Percentiles rank a stretch among this genome's conserved stretches.
phyloP scores from a whole-genome alignment of 2,888 invertebrate species.

The Drosophila silvestris region DNA sequence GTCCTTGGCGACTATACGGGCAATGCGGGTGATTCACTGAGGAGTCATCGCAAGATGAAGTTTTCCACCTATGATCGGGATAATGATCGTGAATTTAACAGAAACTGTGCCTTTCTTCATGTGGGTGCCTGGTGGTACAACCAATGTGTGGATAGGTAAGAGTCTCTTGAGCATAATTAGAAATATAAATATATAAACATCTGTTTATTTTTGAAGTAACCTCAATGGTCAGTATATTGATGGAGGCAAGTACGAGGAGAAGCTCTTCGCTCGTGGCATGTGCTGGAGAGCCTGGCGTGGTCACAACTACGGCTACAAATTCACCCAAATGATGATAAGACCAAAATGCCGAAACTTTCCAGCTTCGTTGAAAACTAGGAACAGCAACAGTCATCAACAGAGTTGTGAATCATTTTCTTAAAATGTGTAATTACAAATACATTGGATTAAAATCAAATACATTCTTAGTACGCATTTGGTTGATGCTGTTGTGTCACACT shows the following conservation, averaged over 20 bases:
- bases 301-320: slow-evolving; percentile 87
- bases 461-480: slow-evolving; percentile 24
- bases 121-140: slow-evolving; percentile 92
- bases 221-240: slow-evolving; percentile 87
- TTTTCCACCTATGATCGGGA: slow-evolving; percentile 89
- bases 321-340: slow-evolving; percentile 89
- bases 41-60: slow-evolving; percentile 89
- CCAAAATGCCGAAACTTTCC: slow-evolving; percentile 63
- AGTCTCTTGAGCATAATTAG: no score
- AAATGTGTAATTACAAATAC: background rate
- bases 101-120: slow-evolving; percentile 89
- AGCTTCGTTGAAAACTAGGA: background rate
- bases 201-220: slow-evolving; percentile 85
- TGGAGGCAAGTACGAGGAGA: slow-evolving; percentile 85
- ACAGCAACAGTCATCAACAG: background rate
- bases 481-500: slow-evolving; percentile 1
- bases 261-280: slow-evolving; percentile 86
- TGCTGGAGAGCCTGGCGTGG: slow-evolving; percentile 90
- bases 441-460: background rate
- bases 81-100: slow-evolving; percentile 88
- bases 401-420: slow-evolving; percentile 25
- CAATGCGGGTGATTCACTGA: slow-evolving; percentile 89
- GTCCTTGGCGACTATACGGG: slow-evolving; percentile 88
- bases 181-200: background rate
- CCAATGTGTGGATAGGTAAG: slow-evolving; percentile 88